phyloP scores from a whole-genome alignment of 2,113 vertebrate genomes.

The Lynx canadensis region DNA sequence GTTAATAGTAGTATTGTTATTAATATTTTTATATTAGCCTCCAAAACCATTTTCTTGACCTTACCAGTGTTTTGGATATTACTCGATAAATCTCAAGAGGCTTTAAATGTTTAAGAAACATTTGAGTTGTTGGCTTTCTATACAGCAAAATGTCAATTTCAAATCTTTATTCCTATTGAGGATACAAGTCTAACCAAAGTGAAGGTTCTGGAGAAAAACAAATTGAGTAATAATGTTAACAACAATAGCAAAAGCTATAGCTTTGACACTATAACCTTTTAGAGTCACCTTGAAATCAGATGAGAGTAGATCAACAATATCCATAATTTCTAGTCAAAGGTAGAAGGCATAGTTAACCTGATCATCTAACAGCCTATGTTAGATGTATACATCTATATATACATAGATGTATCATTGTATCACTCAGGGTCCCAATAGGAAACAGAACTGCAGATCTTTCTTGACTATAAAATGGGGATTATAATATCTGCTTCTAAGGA shows the following conservation, averaged over 20 bases:
- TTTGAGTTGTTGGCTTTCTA: background rate
- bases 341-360: background rate
- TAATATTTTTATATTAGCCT: background rate
- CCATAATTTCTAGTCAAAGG: background rate
- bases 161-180: background rate
- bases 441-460: background rate
- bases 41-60: slow-evolving; percentile 11
- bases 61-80: background rate
- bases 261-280: background rate
- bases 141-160: background rate
- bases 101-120: background rate
- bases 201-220: background rate
- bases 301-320: background rate
- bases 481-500: background rate
- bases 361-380: background rate
- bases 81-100: background rate
- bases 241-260: background rate
- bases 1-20: background rate
- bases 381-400: background rate
- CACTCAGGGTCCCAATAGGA: background rate
- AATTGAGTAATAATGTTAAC: background rate
- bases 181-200: background rate
- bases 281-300: background rate
- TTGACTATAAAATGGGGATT: background rate
- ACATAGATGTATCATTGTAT: background rate